Evolutionary conservation across 2,797 vertebrate species (phyloP).

Genomic region (Myotis myotis): DNA sequence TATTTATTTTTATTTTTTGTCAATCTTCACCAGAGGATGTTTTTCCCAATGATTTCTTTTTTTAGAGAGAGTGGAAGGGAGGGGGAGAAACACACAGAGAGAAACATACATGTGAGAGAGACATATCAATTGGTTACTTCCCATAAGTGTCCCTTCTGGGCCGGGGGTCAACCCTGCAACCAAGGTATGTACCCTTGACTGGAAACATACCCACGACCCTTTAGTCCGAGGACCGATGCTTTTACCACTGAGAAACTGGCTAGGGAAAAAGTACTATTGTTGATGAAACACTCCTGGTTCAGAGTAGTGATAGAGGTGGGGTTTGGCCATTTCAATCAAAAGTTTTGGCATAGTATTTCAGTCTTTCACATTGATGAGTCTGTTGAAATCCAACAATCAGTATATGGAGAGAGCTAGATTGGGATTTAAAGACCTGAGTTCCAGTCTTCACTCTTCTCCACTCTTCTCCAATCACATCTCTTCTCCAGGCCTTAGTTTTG

Average conservation of each 20-base stretch:
- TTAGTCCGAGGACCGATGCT: too few species aligned
- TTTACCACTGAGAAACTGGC: too few species aligned
- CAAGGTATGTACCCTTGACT: too few species aligned
- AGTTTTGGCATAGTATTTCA: slow-evolving; percentile 18
- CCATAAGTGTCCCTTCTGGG: too few species aligned
- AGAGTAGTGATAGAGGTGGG: not conserved
- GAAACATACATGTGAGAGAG: too few species aligned
- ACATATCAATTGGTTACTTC: too few species aligned
- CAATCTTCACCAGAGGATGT: too few species aligned
- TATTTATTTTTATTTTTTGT: not conserved
- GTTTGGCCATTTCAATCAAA: not conserved
- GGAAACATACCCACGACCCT: too few species aligned
- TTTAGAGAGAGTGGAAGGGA: too few species aligned
- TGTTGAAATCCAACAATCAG: not conserved
- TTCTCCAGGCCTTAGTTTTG: not conserved
- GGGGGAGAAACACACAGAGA: too few species aligned
- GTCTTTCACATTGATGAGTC: not conserved
- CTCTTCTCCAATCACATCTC: not conserved
- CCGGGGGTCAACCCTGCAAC: too few species aligned
- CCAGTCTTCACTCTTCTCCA: slow-evolving; percentile 9
- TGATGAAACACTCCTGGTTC: not conserved
- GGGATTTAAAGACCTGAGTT: not conserved
- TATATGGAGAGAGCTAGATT: not conserved
- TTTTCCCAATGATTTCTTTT: too few species aligned
- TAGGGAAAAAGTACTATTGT: not conserved